Conservation (phyloP, 2,113 vertebrate species). For the Petrocephalus zakoni region DNA sequence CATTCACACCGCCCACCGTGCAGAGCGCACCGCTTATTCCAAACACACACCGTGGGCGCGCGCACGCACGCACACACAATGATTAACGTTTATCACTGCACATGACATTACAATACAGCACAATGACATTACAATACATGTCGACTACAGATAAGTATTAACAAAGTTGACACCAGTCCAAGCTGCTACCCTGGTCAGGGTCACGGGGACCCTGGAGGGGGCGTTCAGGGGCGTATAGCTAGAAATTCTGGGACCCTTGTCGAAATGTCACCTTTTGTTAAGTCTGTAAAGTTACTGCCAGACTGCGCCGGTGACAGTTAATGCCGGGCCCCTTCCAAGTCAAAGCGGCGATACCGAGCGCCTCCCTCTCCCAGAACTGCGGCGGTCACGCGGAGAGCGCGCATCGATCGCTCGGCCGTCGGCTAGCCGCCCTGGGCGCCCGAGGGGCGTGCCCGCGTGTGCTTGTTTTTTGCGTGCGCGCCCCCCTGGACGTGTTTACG, state of each 20-base stretch:
- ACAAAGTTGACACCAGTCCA: too few species aligned
- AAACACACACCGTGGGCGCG: too few species aligned
- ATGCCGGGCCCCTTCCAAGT: too few species aligned
- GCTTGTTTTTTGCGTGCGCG: conserved; percentile 39
- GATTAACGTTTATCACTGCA: too few species aligned
- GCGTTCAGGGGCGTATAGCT: not conserved
- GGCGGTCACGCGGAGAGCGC: not conserved
- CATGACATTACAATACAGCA: too few species aligned
- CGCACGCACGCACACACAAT: too few species aligned
- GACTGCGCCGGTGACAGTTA: not conserved
- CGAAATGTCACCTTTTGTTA: not conserved
- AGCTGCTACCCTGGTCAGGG: not conserved
- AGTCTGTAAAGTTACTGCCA: not conserved
- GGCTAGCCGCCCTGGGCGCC: conserved; percentile 42
- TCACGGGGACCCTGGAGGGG: not conserved
- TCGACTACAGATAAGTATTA: too few species aligned
- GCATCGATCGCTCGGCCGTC: conserved; percentile 23
- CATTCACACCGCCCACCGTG: too few species aligned
- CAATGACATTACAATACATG: too few species aligned
- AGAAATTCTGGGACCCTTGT: not conserved
- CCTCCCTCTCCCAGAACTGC: not conserved
- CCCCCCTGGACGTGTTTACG: conserved; percentile 33
- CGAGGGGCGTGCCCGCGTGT: conserved; percentile 41
- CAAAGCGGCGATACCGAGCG: not conserved
- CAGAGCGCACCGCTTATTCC: too few species aligned